Evolutionary conservation across 2,113 vertebrate species (phyloP), one percentile per base, ranked within the genome.

Genomic region (Carassius auratus): DNA sequence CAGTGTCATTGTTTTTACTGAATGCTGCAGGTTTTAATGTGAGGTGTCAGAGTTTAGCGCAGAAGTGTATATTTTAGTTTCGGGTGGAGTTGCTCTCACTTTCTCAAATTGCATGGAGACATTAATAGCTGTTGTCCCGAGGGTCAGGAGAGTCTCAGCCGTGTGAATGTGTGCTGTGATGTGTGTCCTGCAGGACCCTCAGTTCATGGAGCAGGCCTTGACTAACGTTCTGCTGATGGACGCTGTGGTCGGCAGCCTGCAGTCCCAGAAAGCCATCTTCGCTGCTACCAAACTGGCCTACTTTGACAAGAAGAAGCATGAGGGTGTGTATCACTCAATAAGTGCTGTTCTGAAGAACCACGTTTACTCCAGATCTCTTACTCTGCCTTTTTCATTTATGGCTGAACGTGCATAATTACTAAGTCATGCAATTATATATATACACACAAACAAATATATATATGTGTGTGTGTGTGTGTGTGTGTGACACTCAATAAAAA

Each of bases 141-240:
- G 77, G 77, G 19, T 62, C 21, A 26, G 57, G 55, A 6, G 75
- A 57, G 38, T 73, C 10, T 73, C 14, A 30, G 3, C 10, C 38
- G 69, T 73, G 38, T 73, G 69, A n/a, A 12, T 45, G 15, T 77
- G 48, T 77, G 52, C 26, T 42, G 48, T 74, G 69, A 57, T 50
- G 3, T 85, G 5, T 78, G 50, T 78, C 17, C 17, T 48, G 1
- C 83, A 99, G 98, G 98, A 99, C 92, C 98, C 97, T 3, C 97
- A 99, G 91, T 98, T 96, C 36, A 92, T 99, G 91, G 96, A 99
- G 91, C 97, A 98, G 92, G 97, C 98, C 0, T 93, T 99, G 91
- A 98, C 97, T 3, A 98, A 99, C 0, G 96, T 96, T 79, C 89
- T 99, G 85, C 89, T 99, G 76, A 99, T 99, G 97, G 97, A 99